Conservation (phyloP, 1,140 invertebrate genomes). For the Mylabris phalerata region DNA sequence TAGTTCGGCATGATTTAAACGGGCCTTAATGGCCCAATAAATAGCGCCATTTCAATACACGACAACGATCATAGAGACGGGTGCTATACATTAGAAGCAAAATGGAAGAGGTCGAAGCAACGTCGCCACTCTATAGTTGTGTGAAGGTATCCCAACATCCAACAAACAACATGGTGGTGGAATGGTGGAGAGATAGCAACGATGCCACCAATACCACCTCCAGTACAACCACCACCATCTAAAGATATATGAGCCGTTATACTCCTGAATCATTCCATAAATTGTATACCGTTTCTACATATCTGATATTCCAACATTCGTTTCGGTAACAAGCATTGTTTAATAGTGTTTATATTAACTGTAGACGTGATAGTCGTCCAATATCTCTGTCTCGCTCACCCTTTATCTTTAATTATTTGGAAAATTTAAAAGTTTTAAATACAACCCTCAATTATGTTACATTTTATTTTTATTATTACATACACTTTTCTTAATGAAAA, state of each 20-base stretch:
- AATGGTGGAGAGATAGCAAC: constrained; percentile 13
- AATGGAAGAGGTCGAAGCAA: constrained; percentile 26
- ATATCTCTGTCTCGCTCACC: neutral
- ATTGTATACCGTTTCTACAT: constrained; percentile 18
- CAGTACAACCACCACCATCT: neutral
- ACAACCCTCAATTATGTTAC: neutral
- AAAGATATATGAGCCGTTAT: constrained; percentile 25
- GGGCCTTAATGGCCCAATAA: constrained; percentile 41
- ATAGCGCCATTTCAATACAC: constrained; percentile 41
- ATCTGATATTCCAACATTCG: constrained; percentile 15
- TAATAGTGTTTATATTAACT: constrained; percentile 15
- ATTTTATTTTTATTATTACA: no score
- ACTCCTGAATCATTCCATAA: constrained; percentile 30
- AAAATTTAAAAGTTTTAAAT: neutral
- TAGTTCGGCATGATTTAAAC: constrained; percentile 40
- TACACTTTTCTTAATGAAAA: no score
- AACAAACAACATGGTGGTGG: neutral
- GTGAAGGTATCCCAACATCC: constrained; percentile 18
- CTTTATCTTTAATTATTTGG: neutral
- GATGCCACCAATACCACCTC: neutral
- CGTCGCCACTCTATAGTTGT: constrained; percentile 24
- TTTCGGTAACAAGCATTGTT: constrained; percentile 21
- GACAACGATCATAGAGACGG: constrained; percentile 37
- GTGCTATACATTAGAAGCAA: constrained; percentile 36
- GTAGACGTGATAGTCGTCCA: neutral